Evolutionary conservation across 2,113 vertebrate genomes (phyloP), one percentile per base, ranked within the genome.

Genomic region (Phalacrocorax brasilianus): DNA sequence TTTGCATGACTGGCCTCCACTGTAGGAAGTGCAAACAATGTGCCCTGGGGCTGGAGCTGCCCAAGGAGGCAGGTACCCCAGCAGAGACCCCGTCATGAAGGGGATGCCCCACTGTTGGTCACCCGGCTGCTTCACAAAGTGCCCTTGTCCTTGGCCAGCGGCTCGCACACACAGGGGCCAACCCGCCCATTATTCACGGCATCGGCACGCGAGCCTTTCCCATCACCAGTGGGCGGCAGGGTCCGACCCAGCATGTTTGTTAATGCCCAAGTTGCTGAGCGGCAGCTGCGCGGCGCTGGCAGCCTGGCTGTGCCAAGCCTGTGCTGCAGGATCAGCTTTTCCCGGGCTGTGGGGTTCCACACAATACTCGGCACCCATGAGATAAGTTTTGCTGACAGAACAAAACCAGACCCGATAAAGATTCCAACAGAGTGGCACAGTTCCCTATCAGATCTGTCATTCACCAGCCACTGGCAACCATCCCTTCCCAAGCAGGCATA

Each of bases 181-280:
- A 68, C 33, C 74, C 5, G 1, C 70, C 3, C 1, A 3, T 94
- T 94, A 92, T 81, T 96, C 96, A 95, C 7, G 13, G 47, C 61
- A 14, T 45, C 0, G 70, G 95, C 86, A 93, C 7, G 72, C 3
- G 7, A 50, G 91, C 61, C 8, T 18, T 80, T 66, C 88, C 92
- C n/a, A 2, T 38, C 88, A 38, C 40, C 6, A 11, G 77, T 11
- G 71, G 93, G 91, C 3, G 7, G 70, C 61, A 18, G 17, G 52
- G 87, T 14, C 79, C 0, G 2, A 11, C 71, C 7, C 24, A 1
- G 63, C 0, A 0, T 2, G 0, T 24, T 35, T 44, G 58, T 23
- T 33, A 18, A 9, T 33, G 91, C 44, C 76, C 40, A 0, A 1
- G 32, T 59, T 61, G 40, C 8, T 2, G 8, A 49, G 81, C 4